Conservation (phyloP, 64 coral and sea anemone genomes). For the Porites lutea region DNA sequence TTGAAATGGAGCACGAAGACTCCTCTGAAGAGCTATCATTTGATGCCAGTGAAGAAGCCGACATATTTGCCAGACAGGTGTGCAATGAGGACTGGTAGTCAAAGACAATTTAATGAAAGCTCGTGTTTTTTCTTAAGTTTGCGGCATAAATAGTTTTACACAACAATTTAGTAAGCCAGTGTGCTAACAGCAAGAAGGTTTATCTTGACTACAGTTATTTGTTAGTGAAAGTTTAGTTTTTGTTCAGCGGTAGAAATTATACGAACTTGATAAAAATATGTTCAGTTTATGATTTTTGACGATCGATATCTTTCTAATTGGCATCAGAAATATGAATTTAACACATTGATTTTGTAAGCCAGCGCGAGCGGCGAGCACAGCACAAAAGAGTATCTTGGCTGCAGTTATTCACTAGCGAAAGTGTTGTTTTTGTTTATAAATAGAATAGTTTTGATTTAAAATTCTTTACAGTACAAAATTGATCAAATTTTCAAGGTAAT, state of each 20-base stretch:
- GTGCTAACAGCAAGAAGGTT: too few species aligned
- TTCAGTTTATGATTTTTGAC: conserved; percentile 27
- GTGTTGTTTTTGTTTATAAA: conserved; percentile 23
- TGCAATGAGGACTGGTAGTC: conserved; percentile 28
- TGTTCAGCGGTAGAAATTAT: conserved; percentile 30
- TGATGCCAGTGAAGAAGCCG: conserved; percentile 18
- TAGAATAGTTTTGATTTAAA: background rate
- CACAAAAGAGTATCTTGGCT: conserved; percentile 34
- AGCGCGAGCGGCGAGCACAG: conserved; percentile 36
- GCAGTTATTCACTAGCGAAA: conserved; percentile 31
- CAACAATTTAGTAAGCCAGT: too few species aligned
- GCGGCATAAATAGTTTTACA: too few species aligned
- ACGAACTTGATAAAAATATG: conserved; percentile 29
- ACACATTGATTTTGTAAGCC: conserved; percentile 41
- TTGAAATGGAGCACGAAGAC: conserved; percentile 23
- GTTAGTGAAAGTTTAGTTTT: background rate
- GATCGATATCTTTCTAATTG: conserved; percentile 44
- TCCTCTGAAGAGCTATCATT: conserved; percentile 17
- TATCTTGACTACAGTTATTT: conserved; percentile 39
- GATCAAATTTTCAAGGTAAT: conserved; percentile 22
- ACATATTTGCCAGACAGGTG: conserved; percentile 31
- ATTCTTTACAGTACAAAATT: conserved; percentile 34
- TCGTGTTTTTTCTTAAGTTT: background rate
- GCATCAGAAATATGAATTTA: conserved; percentile 43
- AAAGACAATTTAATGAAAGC: conserved; percentile 21